Conservation (phyloP, 1,140 invertebrate genomes). For the Antheraea pernyi region DNA sequence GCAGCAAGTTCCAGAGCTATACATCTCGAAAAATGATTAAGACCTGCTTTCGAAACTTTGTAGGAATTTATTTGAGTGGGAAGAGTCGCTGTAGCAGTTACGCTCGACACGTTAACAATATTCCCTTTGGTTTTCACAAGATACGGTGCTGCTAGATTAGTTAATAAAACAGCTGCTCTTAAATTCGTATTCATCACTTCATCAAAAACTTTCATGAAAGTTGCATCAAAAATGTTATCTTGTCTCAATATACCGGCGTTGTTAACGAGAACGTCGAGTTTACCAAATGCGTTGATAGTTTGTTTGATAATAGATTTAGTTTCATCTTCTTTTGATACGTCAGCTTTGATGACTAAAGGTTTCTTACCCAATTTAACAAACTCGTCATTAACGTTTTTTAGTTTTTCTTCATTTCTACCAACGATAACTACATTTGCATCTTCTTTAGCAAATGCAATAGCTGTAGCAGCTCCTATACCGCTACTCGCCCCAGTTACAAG, state of each 20-base stretch:
- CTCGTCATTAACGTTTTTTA: not conserved
- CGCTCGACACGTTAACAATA: constrained; percentile 88
- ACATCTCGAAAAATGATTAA: constrained; percentile 87
- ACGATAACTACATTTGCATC: constrained; percentile 16
- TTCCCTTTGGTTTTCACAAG: constrained; percentile 77
- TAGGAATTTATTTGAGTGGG: constrained; percentile 79
- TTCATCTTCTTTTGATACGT: constrained; percentile 4
- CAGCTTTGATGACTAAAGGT: constrained; percentile 8
- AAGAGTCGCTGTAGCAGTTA: constrained; percentile 39
- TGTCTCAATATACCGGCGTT: not conserved
- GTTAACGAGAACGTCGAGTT: constrained; percentile 11
- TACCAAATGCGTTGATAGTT: constrained; percentile 1
- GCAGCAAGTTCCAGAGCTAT: constrained; percentile 81
- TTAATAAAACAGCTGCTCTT: not conserved
- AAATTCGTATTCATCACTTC: constrained; percentile 8
- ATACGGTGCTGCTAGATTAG: constrained; percentile 11
- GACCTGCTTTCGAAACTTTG: constrained; percentile 85
- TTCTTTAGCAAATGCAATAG: constrained; percentile 16
- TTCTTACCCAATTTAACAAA: constrained; percentile 7
- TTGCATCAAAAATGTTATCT: not conserved
- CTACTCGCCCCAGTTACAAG: constrained; percentile 16
- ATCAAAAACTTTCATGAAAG: not conserved
- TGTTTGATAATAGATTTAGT: not conserved
- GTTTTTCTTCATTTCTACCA: constrained; percentile 14
- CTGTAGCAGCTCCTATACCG: constrained; percentile 20